Conservation (phyloP, 2,797 vertebrate genomes). For the Bradypodion pumilum region DNA sequence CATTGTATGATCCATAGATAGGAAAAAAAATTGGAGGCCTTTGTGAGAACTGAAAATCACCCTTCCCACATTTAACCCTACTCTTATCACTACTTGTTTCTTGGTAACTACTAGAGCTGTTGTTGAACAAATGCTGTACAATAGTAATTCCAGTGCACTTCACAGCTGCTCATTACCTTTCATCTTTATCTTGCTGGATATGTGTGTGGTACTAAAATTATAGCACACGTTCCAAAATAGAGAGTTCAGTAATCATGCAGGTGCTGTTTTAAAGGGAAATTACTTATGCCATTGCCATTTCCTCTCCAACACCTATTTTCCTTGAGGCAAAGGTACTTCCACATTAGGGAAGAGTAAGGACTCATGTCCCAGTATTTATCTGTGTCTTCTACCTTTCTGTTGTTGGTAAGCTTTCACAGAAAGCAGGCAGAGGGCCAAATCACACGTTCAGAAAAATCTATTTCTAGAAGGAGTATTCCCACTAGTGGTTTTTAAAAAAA, state of each 20-base stretch:
- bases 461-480: too few species aligned
- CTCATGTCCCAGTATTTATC: accelerated
- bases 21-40: conserved; percentile 30
- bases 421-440: neutral
- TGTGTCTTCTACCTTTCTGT: neutral
- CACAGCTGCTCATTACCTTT: neutral
- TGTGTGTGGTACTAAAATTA: neutral
- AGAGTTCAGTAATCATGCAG: neutral
- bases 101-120: neutral
- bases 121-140: neutral
- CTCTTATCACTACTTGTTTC: neutral
- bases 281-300: neutral
- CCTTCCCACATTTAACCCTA: neutral
- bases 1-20: neutral
- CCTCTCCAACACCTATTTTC: neutral
- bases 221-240: neutral
- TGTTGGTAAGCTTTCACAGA: neutral
- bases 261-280: neutral
- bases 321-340: neutral
- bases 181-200: neutral
- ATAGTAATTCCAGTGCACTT: neutral
- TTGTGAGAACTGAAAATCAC: neutral
- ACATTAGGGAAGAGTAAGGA: accelerated
- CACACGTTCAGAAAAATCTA: too few species aligned
- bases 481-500: too few species aligned